Percentiles rank a stretch among this genome's conserved stretches.
phyloP scores from a whole-genome alignment of 2,888 invertebrate species.

The Cerastoderma edule region DNA sequence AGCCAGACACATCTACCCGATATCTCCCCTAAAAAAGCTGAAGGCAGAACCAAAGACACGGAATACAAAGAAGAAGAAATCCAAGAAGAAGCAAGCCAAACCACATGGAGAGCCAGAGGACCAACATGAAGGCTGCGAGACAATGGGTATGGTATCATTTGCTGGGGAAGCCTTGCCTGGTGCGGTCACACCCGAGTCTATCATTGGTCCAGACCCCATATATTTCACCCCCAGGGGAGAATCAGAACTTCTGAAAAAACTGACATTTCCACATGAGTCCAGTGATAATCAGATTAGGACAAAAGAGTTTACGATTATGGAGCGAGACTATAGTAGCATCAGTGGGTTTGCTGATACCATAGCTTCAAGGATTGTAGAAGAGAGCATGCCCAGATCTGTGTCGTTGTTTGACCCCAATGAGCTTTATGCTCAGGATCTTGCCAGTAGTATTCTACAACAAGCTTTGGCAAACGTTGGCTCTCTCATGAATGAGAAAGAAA shows the following conservation, averaged over 20 bases:
- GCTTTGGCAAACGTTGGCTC: conserved; percentile 49
- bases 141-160: conserved; percentile 28
- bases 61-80: conserved; percentile 45
- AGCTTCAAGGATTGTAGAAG: conserved; percentile 51
- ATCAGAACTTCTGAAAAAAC: conserved; percentile 12
- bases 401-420: conserved; percentile 49
- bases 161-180: conserved; percentile 33
- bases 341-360: conserved; percentile 49
- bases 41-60: conserved; percentile 30
- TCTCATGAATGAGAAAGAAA: conserved; percentile 48
- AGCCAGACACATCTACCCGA: conserved; percentile 70
- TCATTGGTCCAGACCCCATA: conserved; percentile 15
- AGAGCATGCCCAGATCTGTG: conserved; percentile 49
- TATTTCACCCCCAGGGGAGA: background rate
- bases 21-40: conserved; percentile 67
- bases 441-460: conserved; percentile 57
- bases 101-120: conserved; percentile 2
- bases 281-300: conserved; percentile 32
- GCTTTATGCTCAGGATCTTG: conserved; percentile 60
- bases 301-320: conserved; percentile 37
- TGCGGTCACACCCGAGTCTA: conserved; percentile 42
- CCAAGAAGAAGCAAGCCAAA: conserved; percentile 29
- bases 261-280: conserved; percentile 23
- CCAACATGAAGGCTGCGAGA: conserved; percentile 20
- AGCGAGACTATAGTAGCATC: conserved; percentile 37